Conservation (phyloP, 1,140 invertebrate genomes). For the Ptiloglossa arizonensis region DNA sequence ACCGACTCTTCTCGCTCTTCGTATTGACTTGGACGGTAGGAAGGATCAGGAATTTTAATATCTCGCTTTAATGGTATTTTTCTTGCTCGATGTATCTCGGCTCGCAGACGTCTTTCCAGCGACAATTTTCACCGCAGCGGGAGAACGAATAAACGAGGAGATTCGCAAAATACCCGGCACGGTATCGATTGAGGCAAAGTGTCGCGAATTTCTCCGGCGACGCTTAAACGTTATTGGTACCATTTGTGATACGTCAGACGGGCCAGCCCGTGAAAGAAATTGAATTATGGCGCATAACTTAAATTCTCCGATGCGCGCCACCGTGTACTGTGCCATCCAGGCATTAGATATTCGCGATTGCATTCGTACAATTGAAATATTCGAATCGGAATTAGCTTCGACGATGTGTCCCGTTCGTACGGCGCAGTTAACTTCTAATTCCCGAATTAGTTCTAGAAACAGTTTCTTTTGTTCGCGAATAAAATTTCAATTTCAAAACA, state of each 20-base stretch:
- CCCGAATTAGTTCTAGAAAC: too few species aligned
- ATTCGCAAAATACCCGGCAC: slow-evolving; percentile 15
- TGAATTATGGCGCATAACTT: slow-evolving; percentile 14
- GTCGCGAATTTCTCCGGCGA: slow-evolving; percentile 46
- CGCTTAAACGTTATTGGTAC: slow-evolving; percentile 14
- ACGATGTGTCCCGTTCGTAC: too few species aligned
- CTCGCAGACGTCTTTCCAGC: slow-evolving; percentile 21
- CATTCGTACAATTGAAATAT: neutral
- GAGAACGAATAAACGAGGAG: slow-evolving; percentile 19
- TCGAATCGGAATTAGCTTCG: neutral
- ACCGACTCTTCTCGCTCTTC: neutral
- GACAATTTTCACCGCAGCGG: slow-evolving; percentile 1
- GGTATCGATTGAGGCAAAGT: slow-evolving; percentile 20
- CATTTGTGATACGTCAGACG: slow-evolving; percentile 15
- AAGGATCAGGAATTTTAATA: slow-evolving; percentile 61
- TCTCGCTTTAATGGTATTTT: slow-evolving; percentile 56
- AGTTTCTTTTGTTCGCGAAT: too few species aligned
- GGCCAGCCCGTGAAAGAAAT: slow-evolving; percentile 1
- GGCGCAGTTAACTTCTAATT: too few species aligned
- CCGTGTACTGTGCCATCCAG: neutral
- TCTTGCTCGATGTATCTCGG: slow-evolving; percentile 42
- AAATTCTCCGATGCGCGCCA: neutral
- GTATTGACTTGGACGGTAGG: slow-evolving; percentile 34
- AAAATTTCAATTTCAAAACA: too few species aligned
- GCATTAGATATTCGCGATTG: neutral